Evolutionary conservation across 2,113 vertebrate species (phyloP).

Genomic region (Capreolus pygargus): DNA sequence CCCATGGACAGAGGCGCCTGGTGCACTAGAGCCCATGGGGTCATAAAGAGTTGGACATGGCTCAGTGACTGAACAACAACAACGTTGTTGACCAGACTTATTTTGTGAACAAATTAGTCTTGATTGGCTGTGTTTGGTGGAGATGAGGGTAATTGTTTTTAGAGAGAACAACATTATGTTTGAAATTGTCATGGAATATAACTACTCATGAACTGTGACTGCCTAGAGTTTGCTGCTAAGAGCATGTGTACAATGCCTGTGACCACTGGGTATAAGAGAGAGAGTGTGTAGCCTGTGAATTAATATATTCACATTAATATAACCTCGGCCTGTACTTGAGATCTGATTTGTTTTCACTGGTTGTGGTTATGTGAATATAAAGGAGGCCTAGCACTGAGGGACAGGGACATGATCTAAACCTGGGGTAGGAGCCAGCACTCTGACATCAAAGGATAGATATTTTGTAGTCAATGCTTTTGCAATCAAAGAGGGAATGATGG

Average conservation of each 20-base stretch:
- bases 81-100: background rate
- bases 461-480: background rate
- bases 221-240: background rate
- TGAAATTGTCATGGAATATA: background rate
- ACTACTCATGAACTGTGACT: background rate
- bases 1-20: background rate
- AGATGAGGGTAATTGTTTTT: background rate
- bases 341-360: background rate
- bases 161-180: background rate
- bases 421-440: background rate
- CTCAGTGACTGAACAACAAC: background rate
- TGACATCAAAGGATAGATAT: background rate
- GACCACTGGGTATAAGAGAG: background rate
- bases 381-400: background rate
- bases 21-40: background rate
- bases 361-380: background rate
- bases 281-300: background rate
- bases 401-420: background rate
- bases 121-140: background rate
- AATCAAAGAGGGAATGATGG: background rate
- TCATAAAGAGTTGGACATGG: background rate
- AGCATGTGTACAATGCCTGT: background rate
- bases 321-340: background rate
- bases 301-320: background rate
- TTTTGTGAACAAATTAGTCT: background rate